phyloP scores from a whole-genome alignment of 2,888 invertebrate genomes.

The Sclerodermus sp. region DNA sequence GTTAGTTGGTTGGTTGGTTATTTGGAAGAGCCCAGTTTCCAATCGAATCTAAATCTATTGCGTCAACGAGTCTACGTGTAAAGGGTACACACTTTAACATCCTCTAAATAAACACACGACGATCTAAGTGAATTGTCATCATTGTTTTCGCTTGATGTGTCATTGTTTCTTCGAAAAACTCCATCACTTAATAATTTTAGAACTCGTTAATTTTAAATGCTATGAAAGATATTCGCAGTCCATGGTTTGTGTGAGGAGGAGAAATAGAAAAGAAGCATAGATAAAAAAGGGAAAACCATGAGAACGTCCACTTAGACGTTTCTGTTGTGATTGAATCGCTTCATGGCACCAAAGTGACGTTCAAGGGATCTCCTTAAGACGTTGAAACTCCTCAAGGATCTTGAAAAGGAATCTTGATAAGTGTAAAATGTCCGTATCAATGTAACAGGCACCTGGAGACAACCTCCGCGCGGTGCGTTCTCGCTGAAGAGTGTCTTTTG shows the following conservation, averaged over 20 bases:
- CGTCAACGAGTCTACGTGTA: background rate
- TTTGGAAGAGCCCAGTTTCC: background rate
- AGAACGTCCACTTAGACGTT: no score
- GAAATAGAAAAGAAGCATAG: no score
- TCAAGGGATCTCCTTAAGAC: no score
- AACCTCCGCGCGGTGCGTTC: no score
- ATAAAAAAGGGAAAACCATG: no score
- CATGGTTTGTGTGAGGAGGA: background rate
- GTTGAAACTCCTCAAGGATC: constrained; percentile 1
- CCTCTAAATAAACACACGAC: background rate
- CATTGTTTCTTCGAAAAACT: background rate
- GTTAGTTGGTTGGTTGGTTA: background rate
- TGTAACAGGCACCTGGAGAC: constrained; percentile 29
- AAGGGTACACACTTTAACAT: background rate
- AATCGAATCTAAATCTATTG: background rate
- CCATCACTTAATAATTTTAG: no score
- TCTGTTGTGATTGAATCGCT: background rate
- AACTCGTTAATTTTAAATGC: background rate
- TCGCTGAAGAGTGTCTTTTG: constrained; percentile 11
- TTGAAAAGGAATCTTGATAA: constrained; percentile 16
- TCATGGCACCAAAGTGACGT: background rate
- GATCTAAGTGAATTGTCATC: background rate
- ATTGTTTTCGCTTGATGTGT: background rate
- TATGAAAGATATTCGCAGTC: background rate
- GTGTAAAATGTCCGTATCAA: constrained; percentile 15